Conservation (phyloP, 2,888 invertebrate species). For the Adela reaumurella region DNA sequence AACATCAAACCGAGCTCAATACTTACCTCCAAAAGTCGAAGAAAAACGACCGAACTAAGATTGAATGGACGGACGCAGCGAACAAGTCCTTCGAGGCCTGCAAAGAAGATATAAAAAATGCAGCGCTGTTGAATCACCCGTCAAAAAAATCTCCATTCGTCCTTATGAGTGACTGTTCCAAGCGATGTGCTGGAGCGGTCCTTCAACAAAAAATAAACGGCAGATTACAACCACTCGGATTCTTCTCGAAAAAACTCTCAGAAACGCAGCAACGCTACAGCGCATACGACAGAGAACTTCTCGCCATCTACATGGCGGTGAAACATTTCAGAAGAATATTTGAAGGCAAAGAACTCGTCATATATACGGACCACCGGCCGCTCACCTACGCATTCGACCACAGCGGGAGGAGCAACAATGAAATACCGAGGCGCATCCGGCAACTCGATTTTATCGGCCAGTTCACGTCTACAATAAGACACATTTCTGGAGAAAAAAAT, state of each 20-base stretch:
- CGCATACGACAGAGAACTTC: conserved; percentile 7
- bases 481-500: conserved; percentile 4
- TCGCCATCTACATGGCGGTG: too few species aligned
- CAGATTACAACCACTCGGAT: conserved; percentile 1
- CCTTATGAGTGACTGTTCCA: too few species aligned
- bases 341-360: conserved; percentile 5
- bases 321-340: conserved; percentile 5
- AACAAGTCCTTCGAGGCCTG: too few species aligned
- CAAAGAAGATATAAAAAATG: too few species aligned
- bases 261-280: conserved; percentile 4
- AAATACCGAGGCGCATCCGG: conserved; percentile 9
- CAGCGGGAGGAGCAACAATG: conserved; percentile 5
- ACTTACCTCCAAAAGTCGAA: too few species aligned
- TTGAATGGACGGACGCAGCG: too few species aligned
- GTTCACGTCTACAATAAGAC: conserved; percentile 8
- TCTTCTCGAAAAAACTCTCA: conserved; percentile 4
- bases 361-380: conserved; percentile 10
- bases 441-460: conserved; percentile 11
- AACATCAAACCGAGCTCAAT: too few species aligned
- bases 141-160: too few species aligned
- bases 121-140: too few species aligned
- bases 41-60: too few species aligned
- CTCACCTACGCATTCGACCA: conserved; percentile 11
- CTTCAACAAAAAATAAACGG: too few species aligned
- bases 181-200: too few species aligned